These are phyloP conservation scores for Tetheella fluctuosa DNA, from an alignment of 2,888 invertebrate genomes.

Conservation along the genomic window DNA sequence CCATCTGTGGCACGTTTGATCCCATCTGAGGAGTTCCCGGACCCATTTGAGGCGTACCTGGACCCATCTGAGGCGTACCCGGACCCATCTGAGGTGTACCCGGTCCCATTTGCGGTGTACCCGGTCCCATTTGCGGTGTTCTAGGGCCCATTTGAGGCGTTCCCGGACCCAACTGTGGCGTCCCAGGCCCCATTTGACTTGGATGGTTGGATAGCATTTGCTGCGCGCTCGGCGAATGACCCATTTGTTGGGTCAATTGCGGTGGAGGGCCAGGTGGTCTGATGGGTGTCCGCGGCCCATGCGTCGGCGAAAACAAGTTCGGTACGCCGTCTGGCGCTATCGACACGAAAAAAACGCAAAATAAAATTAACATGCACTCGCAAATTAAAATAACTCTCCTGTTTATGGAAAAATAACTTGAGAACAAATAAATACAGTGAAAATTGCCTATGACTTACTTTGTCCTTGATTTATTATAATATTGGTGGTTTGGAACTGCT, in stretches of 20 bases:
- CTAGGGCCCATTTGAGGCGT: slow-evolving; percentile 53
- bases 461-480: slow-evolving; percentile 79
- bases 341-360: slow-evolving; percentile 44
- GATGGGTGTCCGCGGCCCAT: slow-evolving; percentile 66
- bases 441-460: slow-evolving; percentile 56
- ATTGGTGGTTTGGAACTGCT: slow-evolving; percentile 74
- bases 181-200: slow-evolving; percentile 38
- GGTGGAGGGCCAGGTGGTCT: slow-evolving; percentile 66
- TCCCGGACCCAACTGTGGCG: slow-evolving; percentile 44
- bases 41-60: slow-evolving; percentile 48
- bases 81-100: slow-evolving; percentile 61
- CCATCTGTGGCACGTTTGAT: slow-evolving; percentile 68
- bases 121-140: slow-evolving; percentile 54
- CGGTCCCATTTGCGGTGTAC: slow-evolving; percentile 60
- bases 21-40: slow-evolving; percentile 53
- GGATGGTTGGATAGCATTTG: slow-evolving; percentile 41
- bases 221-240: slow-evolving; percentile 38
- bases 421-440: slow-evolving; percentile 9
- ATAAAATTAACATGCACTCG: slow-evolving; percentile 50
- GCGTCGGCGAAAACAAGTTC: slow-evolving; percentile 76
- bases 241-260: slow-evolving; percentile 39
- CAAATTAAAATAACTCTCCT: slow-evolving; percentile 47
- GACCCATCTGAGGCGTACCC: slow-evolving; percentile 52
- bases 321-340: slow-evolving; percentile 79
- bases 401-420: slow-evolving; percentile 12